phyloP scores from a whole-genome alignment of 1,140 invertebrate species.

The Druon quercuslanigerum region DNA sequence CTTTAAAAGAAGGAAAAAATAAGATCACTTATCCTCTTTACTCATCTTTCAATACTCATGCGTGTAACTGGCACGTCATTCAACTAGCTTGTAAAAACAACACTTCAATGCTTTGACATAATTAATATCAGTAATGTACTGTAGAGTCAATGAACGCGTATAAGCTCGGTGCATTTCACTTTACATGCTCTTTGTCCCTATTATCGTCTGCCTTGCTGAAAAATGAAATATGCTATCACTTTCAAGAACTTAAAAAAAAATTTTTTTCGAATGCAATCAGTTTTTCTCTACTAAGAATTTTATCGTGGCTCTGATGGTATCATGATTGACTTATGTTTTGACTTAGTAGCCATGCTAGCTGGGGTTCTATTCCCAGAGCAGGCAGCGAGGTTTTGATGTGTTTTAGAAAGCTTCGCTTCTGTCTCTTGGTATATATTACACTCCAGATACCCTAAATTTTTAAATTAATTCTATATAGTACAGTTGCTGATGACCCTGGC shows the following conservation, averaged over 20 bases:
- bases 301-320: too few relatives aligned
- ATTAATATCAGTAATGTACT: not conserved
- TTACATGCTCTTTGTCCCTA: not conserved
- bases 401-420: too few relatives aligned
- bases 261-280: not conserved
- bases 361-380: too few relatives aligned
- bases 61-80: not conserved
- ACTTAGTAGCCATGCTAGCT: too few relatives aligned
- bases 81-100: not conserved
- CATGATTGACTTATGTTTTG: too few relatives aligned
- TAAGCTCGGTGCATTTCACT: not conserved
- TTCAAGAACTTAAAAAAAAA: not conserved
- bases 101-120: conserved; percentile 2
- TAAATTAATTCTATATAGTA: too few relatives aligned
- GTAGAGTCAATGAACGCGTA: not conserved
- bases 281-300: too few relatives aligned
- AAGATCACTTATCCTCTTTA: not conserved
- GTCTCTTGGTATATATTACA: too few relatives aligned
- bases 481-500: too few relatives aligned
- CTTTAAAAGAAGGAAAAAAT: too few relatives aligned
- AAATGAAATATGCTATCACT: not conserved
- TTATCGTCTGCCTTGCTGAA: not conserved
- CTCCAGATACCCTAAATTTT: too few relatives aligned
- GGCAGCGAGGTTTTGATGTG: too few relatives aligned
- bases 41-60: not conserved